Conservation (phyloP, 2,797 vertebrate species). For the Tenualosa ilisha region DNA sequence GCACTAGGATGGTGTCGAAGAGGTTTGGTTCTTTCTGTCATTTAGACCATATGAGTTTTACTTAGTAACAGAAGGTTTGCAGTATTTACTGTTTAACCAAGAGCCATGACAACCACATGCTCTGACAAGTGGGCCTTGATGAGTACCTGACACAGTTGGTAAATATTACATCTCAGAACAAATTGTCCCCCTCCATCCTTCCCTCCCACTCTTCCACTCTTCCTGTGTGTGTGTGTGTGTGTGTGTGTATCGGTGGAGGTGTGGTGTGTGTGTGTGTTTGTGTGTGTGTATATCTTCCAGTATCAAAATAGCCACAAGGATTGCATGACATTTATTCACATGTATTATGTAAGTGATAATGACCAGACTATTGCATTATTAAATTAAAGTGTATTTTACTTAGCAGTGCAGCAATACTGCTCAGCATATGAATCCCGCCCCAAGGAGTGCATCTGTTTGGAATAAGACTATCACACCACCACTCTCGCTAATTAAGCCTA, state of each 20-base stretch:
- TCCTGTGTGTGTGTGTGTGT: not conserved
- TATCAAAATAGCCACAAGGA: not conserved
- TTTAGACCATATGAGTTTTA: conserved; percentile 64
- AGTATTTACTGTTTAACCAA: conserved; percentile 71
- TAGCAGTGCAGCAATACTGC: not conserved
- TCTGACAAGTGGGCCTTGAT: conserved; percentile 60
- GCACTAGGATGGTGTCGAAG: too few species aligned
- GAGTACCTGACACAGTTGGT: conserved; percentile 3
- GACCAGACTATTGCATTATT: not conserved
- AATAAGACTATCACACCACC: conserved; percentile 51
- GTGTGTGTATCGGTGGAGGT: not conserved
- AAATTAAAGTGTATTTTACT: not conserved
- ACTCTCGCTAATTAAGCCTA: conserved; percentile 65
- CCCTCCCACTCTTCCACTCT: not conserved
- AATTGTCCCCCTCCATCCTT: not conserved
- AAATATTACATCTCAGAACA: conserved; percentile 1
- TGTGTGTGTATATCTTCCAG: not conserved
- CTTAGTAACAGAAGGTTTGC: conserved; percentile 62
- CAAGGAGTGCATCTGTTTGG: conserved; percentile 65
- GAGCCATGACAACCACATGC: conserved; percentile 71
- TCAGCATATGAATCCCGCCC: conserved; percentile 40
- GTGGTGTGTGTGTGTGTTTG: not conserved
- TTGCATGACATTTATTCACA: not conserved
- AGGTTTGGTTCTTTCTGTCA: conserved; percentile 50
- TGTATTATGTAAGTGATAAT: not conserved